Conservation (phyloP, 92 coral and sea anemone species). For the Montipora capitata region DNA sequence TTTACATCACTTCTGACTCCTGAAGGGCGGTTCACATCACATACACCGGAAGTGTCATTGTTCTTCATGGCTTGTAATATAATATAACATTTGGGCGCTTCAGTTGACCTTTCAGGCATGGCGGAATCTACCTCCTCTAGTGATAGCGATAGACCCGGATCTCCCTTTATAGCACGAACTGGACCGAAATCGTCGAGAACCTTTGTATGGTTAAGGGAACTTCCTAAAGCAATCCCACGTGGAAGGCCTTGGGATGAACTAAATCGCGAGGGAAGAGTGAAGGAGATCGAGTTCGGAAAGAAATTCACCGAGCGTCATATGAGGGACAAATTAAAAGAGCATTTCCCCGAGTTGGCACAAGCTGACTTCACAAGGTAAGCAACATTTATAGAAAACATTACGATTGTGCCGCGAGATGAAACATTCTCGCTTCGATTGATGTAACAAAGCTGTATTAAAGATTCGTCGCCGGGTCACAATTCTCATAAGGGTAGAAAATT, state of each 20-base stretch:
- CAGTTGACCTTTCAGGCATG: slow-evolving; percentile 30
- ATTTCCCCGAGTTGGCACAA: slow-evolving; percentile 14
- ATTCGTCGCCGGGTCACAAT: background rate
- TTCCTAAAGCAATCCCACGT: slow-evolving; percentile 4
- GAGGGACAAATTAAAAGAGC: slow-evolving; percentile 2
- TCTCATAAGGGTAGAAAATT: background rate
- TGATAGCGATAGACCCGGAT: slow-evolving; percentile 24
- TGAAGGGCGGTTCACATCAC: slow-evolving; percentile 6
- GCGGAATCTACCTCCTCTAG: slow-evolving; percentile 27
- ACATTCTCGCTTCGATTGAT: background rate
- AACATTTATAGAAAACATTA: slow-evolving; percentile 2
- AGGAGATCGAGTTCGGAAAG: slow-evolving; percentile 8
- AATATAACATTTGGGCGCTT: slow-evolving; percentile 6
- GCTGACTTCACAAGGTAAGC: slow-evolving; percentile 28
- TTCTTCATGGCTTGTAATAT: slow-evolving; percentile 20
- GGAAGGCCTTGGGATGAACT: slow-evolving; percentile 31
- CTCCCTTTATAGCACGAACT: slow-evolving; percentile 19
- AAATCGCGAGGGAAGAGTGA: slow-evolving; percentile 6
- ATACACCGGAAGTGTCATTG: slow-evolving; percentile 32
- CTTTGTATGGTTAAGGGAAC: slow-evolving; percentile 26
- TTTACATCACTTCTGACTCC: background rate
- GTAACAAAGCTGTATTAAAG: background rate
- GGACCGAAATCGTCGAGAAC: slow-evolving; percentile 23
- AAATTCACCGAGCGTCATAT: slow-evolving; percentile 15
- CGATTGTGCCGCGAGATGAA: slow-evolving; percentile 5